Conservation (phyloP, 1,140 invertebrate genomes). For the Procambarus clarkii region DNA sequence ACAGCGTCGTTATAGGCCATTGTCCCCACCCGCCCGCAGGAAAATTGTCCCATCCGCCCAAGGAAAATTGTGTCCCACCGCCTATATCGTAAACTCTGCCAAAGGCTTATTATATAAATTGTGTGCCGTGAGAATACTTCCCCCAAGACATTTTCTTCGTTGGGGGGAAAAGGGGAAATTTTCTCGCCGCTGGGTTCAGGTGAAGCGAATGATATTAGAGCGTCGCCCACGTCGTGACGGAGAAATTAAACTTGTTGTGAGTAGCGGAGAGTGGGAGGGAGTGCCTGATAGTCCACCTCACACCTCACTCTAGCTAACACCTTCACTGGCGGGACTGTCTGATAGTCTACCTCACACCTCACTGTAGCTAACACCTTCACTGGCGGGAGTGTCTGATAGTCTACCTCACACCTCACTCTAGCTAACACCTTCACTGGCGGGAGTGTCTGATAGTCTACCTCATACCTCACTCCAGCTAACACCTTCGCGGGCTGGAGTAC, state of each 20-base stretch:
- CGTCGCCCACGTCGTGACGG: not conserved
- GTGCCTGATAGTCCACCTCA: not conserved
- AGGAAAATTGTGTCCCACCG: slow-evolving; percentile 56
- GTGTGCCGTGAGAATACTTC: slow-evolving; percentile 28
- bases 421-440: no score
- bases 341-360: no score
- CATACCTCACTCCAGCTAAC: no score
- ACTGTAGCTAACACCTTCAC: no score
- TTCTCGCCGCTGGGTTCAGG: not conserved
- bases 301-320: no score
- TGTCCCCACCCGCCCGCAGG: slow-evolving; percentile 42
- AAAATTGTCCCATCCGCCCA: slow-evolving; percentile 35
- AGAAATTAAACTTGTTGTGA: slow-evolving; percentile 9
- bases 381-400: not conserved
- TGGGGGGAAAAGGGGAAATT: not conserved
- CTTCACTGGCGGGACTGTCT: no score
- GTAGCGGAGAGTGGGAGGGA: not conserved
- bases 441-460: no score
- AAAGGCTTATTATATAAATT: slow-evolving; percentile 63
- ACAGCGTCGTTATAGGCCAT: slow-evolving; percentile 47
- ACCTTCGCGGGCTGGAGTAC: no score
- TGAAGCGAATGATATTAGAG: slow-evolving; percentile 10
- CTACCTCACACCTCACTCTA: no score
- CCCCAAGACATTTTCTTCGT: not conserved
- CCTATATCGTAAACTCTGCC: slow-evolving; percentile 46